Evolutionary conservation across 2,888 invertebrate genomes (phyloP).

Genomic region (Beris chalybata): DNA sequence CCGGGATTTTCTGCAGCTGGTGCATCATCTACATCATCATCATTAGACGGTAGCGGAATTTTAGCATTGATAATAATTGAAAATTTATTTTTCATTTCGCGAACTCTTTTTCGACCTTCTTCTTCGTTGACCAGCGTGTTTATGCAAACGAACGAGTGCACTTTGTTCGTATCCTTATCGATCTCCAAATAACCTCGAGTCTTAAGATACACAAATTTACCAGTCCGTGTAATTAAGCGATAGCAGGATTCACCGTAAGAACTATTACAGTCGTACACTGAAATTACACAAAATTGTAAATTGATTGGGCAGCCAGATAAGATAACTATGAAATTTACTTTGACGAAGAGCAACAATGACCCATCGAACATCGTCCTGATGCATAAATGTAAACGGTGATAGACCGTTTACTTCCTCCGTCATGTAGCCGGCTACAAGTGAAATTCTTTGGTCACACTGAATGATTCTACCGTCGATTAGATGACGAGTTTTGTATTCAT

Average conservation of each 20-base stretch:
- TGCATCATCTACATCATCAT: conserved; percentile 46
- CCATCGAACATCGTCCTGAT: conserved; percentile 86
- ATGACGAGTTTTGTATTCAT: conserved; percentile 90
- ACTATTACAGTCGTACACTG: conserved; percentile 83
- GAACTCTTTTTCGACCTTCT: conserved; percentile 72
- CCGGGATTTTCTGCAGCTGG: conserved; percentile 71
- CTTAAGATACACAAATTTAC: conserved; percentile 82
- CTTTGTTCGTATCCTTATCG: conserved; percentile 72
- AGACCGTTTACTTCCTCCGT: conserved; percentile 85
- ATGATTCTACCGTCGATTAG: conserved; percentile 86
- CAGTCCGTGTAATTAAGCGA: conserved; percentile 76
- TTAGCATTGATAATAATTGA: conserved; percentile 67
- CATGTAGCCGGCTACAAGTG: conserved; percentile 85
- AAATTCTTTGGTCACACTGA: conserved; percentile 88
- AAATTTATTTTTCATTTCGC: conserved; percentile 79
- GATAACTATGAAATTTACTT: conserved; percentile 60
- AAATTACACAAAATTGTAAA: conserved; percentile 40
- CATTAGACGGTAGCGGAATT: conserved; percentile 50
- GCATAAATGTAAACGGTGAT: conserved; percentile 88
- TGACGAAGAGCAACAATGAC: conserved; percentile 83
- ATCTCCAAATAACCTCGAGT: conserved; percentile 84
- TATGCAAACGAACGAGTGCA: conserved; percentile 84
- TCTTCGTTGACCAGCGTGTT: conserved; percentile 75
- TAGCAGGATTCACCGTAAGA: conserved; percentile 87
- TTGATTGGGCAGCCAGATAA: neutral